Base-by-base conservation (phyloP, 2,113 vertebrate genomes). In the Caretta caretta region DNA sequence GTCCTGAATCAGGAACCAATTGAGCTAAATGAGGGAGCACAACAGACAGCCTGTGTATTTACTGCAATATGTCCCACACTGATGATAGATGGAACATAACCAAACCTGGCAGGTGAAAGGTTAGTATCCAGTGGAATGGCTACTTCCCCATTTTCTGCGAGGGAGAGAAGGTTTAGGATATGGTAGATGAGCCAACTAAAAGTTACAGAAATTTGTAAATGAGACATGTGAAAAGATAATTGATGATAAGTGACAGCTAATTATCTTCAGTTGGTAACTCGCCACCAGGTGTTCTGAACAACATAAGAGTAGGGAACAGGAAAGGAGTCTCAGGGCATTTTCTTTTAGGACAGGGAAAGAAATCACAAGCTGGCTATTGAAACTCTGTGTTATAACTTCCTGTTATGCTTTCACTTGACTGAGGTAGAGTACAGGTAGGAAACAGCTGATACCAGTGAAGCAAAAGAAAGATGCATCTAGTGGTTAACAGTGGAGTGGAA, bases 171-270 rank as follows among this genome's bases (percentile, higher is more conserved):
- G 80, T 88, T 94, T 96, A 87, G 89, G 97, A 6, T 93, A 88
- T 92, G 29, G 6, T 57, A 94, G 92, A 8, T 83, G 31, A 35
- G 95, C 38, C 94, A 97, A 94, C 7, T 79, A 79, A 93, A 95
- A 91, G 31, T 76, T 89, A 72, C 75, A 88, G 75, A 51, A 93
- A 96, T 94, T 92, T 94, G 49, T 10, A 91, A 93, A 96, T 80
- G 88, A 76, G 96, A 90, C 94, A 92, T 2, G 19, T 92, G 50
- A 97, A 97, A 96, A 90, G 72, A 11, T 83, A 94, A 91, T 93
- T 92, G 88, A 83, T 89, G 82, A 78, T 95, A 95, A 96, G 86
- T 96, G 88, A 96, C 95, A 93, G 83, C 65, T 97, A 97, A 92
- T 95, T 97, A 87, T 46, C 22, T 38, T 96, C 62, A 95, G 27